These are phyloP conservation scores for Odontomachus brunneus DNA, from an alignment of 1,140 invertebrate genomes.

Conservation along the genomic window DNA sequence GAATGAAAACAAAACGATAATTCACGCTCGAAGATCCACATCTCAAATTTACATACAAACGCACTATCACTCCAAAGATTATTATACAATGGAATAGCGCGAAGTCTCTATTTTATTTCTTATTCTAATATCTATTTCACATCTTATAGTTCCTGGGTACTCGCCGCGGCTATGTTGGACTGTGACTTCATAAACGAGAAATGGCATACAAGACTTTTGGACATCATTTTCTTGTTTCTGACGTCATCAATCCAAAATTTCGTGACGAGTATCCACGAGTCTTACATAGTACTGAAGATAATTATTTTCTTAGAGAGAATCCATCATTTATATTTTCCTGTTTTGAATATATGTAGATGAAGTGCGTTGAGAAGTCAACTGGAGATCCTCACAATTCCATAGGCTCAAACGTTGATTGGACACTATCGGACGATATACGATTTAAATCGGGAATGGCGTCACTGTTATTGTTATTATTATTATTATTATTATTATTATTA, in stretches of 20 bases:
- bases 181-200: no score
- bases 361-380: conserved; percentile 13
- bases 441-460: conserved; percentile 80
- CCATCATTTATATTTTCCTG: conserved; percentile 21
- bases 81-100: conserved; percentile 43
- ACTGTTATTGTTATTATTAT: conserved; percentile 77
- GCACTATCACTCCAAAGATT: conserved; percentile 5
- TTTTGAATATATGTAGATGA: conserved; percentile 46
- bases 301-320: neutral
- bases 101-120: neutral
- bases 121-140: conserved; percentile 33
- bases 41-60: neutral
- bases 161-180: no score
- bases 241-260: no score
- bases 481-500: conserved; percentile 68
- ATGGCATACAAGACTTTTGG: no score
- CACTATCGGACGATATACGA: conserved; percentile 66
- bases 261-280: no score
- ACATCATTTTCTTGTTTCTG: no score
- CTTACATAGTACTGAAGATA: conserved; percentile 22
- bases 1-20: neutral
- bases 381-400: conserved; percentile 81
- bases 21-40: no score
- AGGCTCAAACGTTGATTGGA: conserved; percentile 74
- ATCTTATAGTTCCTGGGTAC: no score